Evolutionary conservation across 1,140 invertebrate genomes (phyloP).

Genomic region (Hyles vespertilio): DNA sequence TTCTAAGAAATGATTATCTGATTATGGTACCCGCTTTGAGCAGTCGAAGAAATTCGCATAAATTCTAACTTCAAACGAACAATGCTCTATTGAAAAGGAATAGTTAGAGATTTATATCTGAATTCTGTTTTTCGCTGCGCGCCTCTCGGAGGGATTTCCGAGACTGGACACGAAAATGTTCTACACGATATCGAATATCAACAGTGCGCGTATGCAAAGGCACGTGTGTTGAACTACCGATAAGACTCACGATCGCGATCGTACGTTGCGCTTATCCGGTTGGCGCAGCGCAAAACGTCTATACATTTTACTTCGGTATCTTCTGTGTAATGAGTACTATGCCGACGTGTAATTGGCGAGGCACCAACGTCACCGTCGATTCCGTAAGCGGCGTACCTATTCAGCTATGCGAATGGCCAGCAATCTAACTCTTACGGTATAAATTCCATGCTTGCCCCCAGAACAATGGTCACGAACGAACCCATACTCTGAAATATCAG

Average conservation of each 20-base stretch:
- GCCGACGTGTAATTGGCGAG: slow-evolving; percentile 45
- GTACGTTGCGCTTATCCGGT: slow-evolving; percentile 54
- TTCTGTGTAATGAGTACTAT: slow-evolving; percentile 52
- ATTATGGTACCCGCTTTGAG: slow-evolving; percentile 9
- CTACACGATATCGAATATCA: slow-evolving; percentile 44
- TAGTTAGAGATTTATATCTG: slow-evolving; percentile 41
- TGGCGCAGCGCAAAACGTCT: slow-evolving; percentile 29
- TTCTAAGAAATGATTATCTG: too few relatives aligned
- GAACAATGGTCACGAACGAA: slow-evolving; percentile 26
- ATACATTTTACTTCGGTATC: slow-evolving; percentile 48
- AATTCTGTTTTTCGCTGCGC: slow-evolving; percentile 33
- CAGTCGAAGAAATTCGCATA: slow-evolving; percentile 28
- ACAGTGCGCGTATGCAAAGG: slow-evolving; percentile 43
- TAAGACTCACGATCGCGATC: slow-evolving; percentile 44
- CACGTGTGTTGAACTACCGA: slow-evolving; percentile 53
- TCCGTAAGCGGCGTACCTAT: slow-evolving; percentile 30
- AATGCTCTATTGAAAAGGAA: slow-evolving; percentile 45
- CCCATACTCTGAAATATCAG: slow-evolving; percentile 11
- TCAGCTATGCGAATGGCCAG: slow-evolving; percentile 28
- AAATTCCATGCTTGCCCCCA: slow-evolving; percentile 11
- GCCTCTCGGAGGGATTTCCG: slow-evolving; percentile 16
- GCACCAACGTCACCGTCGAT: slow-evolving; percentile 5
- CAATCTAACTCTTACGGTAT: slow-evolving; percentile 9
- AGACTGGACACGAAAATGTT: slow-evolving; percentile 34
- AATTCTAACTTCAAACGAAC: slow-evolving; percentile 36